A percentile compares a stretch with the other conserved stretches of the same genome.
Conservation (phyloP, 2,797 vertebrate species). For the Diglossa cyanea region DNA sequence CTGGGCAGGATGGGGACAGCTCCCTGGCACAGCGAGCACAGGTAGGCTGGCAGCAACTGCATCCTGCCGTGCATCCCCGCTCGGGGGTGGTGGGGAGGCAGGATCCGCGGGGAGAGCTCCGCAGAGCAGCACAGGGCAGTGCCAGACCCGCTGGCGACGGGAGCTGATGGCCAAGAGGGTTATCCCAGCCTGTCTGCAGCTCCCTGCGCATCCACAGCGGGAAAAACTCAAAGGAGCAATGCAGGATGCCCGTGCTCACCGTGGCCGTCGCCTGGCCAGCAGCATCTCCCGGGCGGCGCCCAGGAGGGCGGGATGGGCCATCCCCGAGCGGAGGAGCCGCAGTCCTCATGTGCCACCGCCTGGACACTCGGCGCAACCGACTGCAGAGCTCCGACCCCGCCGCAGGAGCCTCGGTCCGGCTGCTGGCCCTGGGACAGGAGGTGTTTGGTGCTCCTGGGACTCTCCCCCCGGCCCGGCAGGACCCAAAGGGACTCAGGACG, state of each 20-base stretch:
- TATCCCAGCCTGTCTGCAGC: background rate
- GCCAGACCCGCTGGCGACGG: rapidly evolving
- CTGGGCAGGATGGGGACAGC: rapidly evolving
- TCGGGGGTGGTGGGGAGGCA: background rate
- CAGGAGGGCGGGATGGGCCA: background rate
- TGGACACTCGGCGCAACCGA: conserved; percentile 7
- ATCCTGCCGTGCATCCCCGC: background rate
- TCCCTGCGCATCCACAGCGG: rapidly evolving
- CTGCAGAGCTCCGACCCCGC: background rate
- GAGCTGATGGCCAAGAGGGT: background rate
- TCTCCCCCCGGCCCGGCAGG: rapidly evolving
- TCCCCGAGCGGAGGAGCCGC: background rate
- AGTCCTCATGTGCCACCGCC: conserved; percentile 51
- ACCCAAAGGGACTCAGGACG: background rate
- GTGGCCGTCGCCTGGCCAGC: background rate
- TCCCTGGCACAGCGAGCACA: background rate
- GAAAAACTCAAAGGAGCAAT: background rate
- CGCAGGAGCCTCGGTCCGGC: background rate
- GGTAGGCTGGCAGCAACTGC: background rate
- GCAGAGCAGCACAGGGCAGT: background rate
- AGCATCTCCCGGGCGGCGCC: background rate
- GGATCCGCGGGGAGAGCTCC: background rate
- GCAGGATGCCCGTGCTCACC: rapidly evolving
- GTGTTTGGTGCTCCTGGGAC: background rate
- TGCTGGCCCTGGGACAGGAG: background rate